Conservation (phyloP, 2,113 vertebrate species). For the Falco punctatus region DNA sequence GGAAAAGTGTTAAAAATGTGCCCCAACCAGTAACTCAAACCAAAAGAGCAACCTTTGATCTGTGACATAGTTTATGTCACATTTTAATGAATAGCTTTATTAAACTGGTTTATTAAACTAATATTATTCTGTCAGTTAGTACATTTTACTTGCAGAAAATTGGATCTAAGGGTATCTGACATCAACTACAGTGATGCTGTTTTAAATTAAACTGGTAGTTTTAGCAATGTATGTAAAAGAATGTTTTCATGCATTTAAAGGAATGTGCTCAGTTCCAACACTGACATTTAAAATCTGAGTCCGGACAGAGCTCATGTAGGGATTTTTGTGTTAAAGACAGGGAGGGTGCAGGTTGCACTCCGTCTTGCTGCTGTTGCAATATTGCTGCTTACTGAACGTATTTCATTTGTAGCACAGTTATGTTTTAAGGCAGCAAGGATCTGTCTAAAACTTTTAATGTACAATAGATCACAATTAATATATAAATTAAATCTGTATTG, state of each 20-base stretch:
- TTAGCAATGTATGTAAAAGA: constrained; percentile 11
- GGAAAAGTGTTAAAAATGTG: constrained; percentile 46
- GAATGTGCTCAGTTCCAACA: constrained; percentile 3
- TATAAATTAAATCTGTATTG: neutral
- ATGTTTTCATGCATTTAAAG: constrained; percentile 20
- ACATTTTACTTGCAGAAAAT: constrained; percentile 65
- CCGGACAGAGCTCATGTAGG: neutral
- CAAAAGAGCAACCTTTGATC: constrained; percentile 51
- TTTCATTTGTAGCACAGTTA: neutral
- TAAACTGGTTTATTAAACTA: constrained; percentile 64
- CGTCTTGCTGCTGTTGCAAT: neutral
- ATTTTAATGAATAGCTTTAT: constrained; percentile 63
- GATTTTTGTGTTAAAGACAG: neutral
- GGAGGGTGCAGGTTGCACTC: neutral
- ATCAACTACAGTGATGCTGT: neutral
- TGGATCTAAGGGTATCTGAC: constrained; percentile 45
- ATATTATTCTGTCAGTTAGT: constrained; percentile 63
- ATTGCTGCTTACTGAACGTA: neutral
- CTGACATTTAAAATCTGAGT: neutral
- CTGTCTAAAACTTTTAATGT: neutral
- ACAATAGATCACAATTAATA: neutral
- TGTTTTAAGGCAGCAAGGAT: neutral
- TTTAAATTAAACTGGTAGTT: constrained; percentile 41
- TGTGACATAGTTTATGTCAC: constrained; percentile 42
- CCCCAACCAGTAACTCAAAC: constrained; percentile 50